These are phyloP conservation scores for Asteroscopus sphinx DNA, from an alignment of 2,888 invertebrate species.

Conservation along the genomic window DNA sequence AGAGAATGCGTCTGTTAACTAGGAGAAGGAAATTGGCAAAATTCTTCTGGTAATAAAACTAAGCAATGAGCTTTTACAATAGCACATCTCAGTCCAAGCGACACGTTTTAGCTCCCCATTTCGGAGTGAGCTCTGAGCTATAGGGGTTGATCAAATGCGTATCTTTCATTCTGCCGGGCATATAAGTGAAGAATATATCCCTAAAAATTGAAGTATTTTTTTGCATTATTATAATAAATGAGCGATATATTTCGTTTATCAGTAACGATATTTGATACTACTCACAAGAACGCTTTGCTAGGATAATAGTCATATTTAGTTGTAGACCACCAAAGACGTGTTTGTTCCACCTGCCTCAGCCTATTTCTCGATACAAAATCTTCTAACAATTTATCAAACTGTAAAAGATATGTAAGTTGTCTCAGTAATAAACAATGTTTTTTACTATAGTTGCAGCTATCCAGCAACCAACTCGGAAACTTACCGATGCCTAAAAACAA, in stretches of 20 bases:
- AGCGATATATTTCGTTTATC: not conserved
- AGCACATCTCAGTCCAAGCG: conserved; percentile 56
- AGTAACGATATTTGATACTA: conserved; percentile 17
- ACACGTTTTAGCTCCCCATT: conserved; percentile 78
- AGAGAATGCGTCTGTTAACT: no score
- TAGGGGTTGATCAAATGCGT: conserved; percentile 78
- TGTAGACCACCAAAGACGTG: conserved; percentile 83
- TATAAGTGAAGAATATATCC: conserved; percentile 81
- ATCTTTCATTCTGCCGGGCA: conserved; percentile 82
- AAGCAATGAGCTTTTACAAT: not conserved
- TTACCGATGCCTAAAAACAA: no score
- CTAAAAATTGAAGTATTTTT: conserved; percentile 65
- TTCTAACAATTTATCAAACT: conserved; percentile 74
- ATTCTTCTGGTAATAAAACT: not conserved
- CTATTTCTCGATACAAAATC: conserved; percentile 78
- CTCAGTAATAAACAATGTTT: no score
- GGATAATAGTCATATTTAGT: conserved; percentile 80
- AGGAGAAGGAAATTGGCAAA: no score
- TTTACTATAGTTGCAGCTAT: no score
- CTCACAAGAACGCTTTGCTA: conserved; percentile 80
- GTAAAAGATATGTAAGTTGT: conserved; percentile 50
- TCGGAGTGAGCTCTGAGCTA: conserved; percentile 71
- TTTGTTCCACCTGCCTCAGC: conserved; percentile 75
- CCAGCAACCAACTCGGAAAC: no score
- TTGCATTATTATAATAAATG: not conserved